These are phyloP conservation scores for Leucoraja ocellata DNA, from an alignment of 2,797 vertebrate species.

Conservation along the genomic window DNA sequence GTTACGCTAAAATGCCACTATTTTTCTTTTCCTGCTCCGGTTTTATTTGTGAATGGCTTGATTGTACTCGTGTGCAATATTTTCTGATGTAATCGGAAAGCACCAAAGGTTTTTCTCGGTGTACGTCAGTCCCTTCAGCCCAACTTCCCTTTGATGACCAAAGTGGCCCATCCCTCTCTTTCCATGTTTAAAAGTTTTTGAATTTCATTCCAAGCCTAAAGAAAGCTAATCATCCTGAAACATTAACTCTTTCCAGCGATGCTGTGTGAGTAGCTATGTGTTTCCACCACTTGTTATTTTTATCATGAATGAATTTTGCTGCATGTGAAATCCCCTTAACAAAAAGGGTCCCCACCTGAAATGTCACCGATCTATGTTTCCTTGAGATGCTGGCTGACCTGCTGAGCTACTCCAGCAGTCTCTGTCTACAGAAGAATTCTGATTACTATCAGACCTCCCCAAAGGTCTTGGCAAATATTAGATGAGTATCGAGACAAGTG, in stretches of 20 bases:
- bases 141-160: no score
- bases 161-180: no score
- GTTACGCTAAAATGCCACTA: no score
- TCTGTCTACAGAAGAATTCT: not conserved
- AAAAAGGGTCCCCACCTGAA: not conserved
- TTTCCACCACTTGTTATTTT: not conserved
- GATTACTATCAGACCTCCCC: not conserved
- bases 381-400: no score
- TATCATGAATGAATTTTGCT: not conserved
- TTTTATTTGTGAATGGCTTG: no score
- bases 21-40: no score
- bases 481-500: not conserved
- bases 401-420: no score
- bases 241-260: not conserved
- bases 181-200: not conserved
- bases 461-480: not conserved
- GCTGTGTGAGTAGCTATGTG: not conserved
- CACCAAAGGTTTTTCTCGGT: no score
- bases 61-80: no score
- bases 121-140: no score
- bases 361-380: no score
- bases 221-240: not conserved
- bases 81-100: no score
- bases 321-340: not conserved
- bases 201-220: not conserved